These are phyloP conservation scores for Anaspis maculata DNA, from an alignment of 2,888 invertebrate species.

Conservation along the genomic window DNA sequence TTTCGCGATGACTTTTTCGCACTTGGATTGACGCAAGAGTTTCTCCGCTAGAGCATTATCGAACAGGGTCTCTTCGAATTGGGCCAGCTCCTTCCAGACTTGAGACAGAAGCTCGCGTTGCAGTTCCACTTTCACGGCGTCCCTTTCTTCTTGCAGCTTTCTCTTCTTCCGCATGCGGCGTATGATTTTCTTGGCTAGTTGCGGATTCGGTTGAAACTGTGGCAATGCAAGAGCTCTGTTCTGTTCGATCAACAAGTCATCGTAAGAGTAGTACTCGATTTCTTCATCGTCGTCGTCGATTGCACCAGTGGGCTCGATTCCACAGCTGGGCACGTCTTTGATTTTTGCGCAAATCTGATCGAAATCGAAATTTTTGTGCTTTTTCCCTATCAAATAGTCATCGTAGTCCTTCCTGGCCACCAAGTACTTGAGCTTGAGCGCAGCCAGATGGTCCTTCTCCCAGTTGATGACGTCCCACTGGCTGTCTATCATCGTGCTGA, in stretches of 20 bases:
- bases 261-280: conserved; percentile 17
- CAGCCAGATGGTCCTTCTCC: conserved; percentile 46
- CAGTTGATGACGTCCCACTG: conserved; percentile 49
- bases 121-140: conserved; percentile 46
- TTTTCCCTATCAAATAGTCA: conserved; percentile 6
- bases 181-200: conserved; percentile 42
- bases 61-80: conserved; percentile 46
- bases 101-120: conserved; percentile 44
- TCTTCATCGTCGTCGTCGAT: not conserved
- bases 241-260: conserved; percentile 26
- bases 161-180: conserved; percentile 44
- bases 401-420: conserved; percentile 30
- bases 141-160: conserved; percentile 40
- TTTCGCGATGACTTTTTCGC: conserved; percentile 57
- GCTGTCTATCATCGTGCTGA: conserved; percentile 43
- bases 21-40: conserved; percentile 53
- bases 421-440: conserved; percentile 35
- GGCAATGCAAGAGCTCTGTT: conserved; percentile 17
- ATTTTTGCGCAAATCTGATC: no score
- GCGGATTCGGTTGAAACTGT: conserved; percentile 21
- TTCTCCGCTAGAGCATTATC: conserved; percentile 48
- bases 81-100: conserved; percentile 48
- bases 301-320: not conserved
- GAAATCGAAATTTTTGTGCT: not conserved
- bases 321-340: no score